Percentiles rank a stretch among this genome's conserved stretches.
Conservation (phyloP, 1,140 invertebrate genomes). For the Temnothorax longispinosus region DNA sequence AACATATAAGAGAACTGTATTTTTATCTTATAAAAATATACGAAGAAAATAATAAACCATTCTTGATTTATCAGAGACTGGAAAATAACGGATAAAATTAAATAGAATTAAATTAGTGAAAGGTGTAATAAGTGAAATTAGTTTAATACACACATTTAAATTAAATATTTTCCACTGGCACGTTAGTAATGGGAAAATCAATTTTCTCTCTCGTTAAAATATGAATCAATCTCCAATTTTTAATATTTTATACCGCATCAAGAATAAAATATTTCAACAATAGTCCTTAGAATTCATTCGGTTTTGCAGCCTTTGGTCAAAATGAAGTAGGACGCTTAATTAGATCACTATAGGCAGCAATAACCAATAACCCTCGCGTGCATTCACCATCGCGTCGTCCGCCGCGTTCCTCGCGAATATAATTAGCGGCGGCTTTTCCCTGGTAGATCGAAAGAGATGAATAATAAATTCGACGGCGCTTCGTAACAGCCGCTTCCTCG, state of each 20-base stretch:
- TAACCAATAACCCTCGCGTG: not conserved
- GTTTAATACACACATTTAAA: not conserved
- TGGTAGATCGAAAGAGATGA: not conserved
- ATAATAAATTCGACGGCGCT: conserved; percentile 31
- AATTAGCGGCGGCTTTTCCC: not conserved
- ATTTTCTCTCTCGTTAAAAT: not conserved
- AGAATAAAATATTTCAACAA: not conserved
- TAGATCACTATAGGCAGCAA: not conserved
- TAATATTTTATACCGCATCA: not conserved
- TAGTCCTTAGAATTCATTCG: not conserved
- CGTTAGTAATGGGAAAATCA: not conserved
- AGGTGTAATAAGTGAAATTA: not conserved
- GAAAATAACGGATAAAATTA: not conserved
- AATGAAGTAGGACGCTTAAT: conserved; percentile 10
- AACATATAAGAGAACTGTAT: not conserved
- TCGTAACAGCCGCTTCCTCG: conserved; percentile 11
- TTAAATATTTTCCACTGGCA: not conserved
- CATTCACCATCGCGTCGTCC: not conserved
- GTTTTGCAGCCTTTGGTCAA: not conserved
- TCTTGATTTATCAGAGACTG: not conserved
- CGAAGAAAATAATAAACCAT: not conserved
- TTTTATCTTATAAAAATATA: not conserved
- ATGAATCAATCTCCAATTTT: not conserved
- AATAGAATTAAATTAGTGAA: not conserved
- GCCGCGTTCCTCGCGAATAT: not conserved